These are phyloP conservation scores for Drosophila sproati DNA, from an alignment of 1,140 invertebrate species.

Conservation along the genomic window DNA sequence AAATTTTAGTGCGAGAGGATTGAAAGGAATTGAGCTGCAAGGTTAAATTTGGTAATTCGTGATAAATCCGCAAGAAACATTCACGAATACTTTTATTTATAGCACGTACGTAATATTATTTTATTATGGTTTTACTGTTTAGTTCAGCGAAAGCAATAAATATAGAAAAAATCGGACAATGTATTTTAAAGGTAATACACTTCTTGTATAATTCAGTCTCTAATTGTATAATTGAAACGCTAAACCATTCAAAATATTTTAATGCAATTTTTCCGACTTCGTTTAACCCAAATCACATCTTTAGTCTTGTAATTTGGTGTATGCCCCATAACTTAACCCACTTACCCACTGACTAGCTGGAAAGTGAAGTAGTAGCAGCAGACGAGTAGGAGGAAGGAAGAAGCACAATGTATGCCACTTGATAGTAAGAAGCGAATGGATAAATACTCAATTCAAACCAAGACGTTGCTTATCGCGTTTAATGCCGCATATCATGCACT, in stretches of 20 bases:
- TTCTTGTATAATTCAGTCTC: too few species aligned
- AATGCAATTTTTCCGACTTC: not conserved
- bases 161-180: too few species aligned
- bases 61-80: too few species aligned
- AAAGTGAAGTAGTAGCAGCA: not conserved
- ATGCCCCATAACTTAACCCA: conserved; percentile 40
- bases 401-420: conserved; percentile 29
- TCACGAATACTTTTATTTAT: not conserved
- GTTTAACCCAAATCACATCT: not conserved
- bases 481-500: conserved; percentile 58
- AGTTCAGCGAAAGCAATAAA: too few species aligned
- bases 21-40: conserved; percentile 36
- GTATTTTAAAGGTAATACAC: too few species aligned
- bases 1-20: conserved; percentile 21
- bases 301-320: conserved; percentile 15
- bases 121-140: too few species aligned
- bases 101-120: not conserved
- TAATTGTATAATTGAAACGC: too few species aligned
- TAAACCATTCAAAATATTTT: not conserved
- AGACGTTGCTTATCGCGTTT: conserved; percentile 64
- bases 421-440: conserved; percentile 6
- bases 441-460: conserved; percentile 25
- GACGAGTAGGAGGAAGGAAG: not conserved
- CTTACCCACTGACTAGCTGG: conserved; percentile 21
- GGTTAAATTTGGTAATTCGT: conserved; percentile 16